Evolutionary conservation across 1,140 invertebrate genomes (phyloP).

Genomic region (Polyergus mexicanus): DNA sequence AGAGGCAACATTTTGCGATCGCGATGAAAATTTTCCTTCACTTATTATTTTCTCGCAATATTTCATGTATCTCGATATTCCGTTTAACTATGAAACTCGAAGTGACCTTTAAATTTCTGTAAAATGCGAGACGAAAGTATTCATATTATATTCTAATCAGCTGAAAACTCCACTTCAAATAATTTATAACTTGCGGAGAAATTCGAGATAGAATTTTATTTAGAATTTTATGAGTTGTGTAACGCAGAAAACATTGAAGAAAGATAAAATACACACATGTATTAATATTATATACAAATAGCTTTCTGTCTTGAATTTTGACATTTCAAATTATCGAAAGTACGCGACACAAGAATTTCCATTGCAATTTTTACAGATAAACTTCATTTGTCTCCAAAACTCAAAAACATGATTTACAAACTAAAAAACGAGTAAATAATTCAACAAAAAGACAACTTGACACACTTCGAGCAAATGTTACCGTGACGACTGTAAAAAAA

Average conservation of each 20-base stretch:
- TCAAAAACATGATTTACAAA: not conserved
- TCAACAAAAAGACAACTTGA: not conserved
- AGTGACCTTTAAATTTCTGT: not conserved
- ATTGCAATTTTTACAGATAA: not conserved
- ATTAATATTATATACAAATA: not conserved
- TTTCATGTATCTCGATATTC: not conserved
- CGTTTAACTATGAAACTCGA: not conserved
- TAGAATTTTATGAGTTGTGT: too few species aligned
- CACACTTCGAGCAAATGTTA: slow-evolving; percentile 11
- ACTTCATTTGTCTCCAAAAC: not conserved
- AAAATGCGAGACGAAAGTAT: not conserved
- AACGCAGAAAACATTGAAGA: too few species aligned
- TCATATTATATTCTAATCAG: not conserved
- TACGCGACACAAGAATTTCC: not conserved
- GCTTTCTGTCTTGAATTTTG: not conserved
- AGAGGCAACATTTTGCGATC: not conserved
- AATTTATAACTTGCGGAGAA: too few species aligned
- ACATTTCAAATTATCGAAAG: not conserved
- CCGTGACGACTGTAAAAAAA: not conserved
- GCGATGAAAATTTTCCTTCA: slow-evolving; percentile 8
- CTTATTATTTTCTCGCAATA: not conserved
- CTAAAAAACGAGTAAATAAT: not conserved
- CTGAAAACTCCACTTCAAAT: too few species aligned
- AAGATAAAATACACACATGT: too few species aligned
- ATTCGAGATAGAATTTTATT: too few species aligned